Evolutionary conservation across 2,888 invertebrate species (phyloP), one percentile per base, ranked within the genome.

Genomic region (Aphodius granarius): DNA sequence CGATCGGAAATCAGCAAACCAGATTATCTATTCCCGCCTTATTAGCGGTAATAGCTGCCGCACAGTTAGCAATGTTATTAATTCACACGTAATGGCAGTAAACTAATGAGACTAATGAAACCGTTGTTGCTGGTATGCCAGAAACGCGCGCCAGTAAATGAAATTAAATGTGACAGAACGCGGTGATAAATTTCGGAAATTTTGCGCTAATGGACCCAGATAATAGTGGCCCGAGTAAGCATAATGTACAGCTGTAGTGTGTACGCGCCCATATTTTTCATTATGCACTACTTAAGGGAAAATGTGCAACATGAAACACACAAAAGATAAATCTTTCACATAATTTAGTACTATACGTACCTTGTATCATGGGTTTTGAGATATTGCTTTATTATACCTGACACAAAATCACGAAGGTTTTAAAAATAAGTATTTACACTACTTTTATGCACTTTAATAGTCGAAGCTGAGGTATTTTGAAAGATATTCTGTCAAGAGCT

Each of bases 71-170:
- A 43, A 43, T 43, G 43, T 43, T 43, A 43, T 43, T 43, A 43
- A 43, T 43, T 43, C 13, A 43, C 2, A 6, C 6, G 43, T 43
- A 43, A 43, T 43, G 43, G 43, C 43, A 43, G 43, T 43, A 43
- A 43, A 43, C 43, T 43, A 71, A 71, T 71, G 71, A 71, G 23
- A 71, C 21, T 71, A 71, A 23, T 71, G 23, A 71, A 71, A 43
- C 43, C 23, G n/a, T 20, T 21, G 68, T 68, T 71, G 17, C 23
- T 71, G 43, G 43, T 43, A 43, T 43, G 43, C 43, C 43, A 43
- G 43, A 13, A 43, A 43, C 43, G 43, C 43, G 43, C 13, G 43
- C 9, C 43, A 43, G 43, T 43, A 43, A 43, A 43, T 43, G 43
- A 43, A 43, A 43, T 43, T 43, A 43, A 43, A 43, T 43, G 43